Evolutionary conservation across 2,113 vertebrate genomes (phyloP).

Genomic region (Gallinago undulata): DNA sequence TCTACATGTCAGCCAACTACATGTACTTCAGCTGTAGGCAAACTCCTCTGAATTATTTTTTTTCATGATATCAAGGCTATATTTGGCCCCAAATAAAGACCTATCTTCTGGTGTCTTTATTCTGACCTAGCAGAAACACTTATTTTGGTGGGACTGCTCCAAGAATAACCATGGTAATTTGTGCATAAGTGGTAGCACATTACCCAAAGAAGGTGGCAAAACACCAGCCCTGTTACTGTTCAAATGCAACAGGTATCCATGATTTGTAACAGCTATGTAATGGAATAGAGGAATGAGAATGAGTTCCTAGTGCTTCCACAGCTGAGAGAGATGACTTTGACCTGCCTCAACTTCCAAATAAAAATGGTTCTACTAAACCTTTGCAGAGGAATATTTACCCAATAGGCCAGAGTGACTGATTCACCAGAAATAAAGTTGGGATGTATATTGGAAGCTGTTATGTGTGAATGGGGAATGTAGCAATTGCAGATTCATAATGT

Average conservation of each 20-base stretch:
- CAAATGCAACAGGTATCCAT: not conserved
- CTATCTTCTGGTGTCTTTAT: not conserved
- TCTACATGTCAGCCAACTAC: not conserved
- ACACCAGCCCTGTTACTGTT: not conserved
- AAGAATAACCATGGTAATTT: not conserved
- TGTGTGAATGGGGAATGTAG: not conserved
- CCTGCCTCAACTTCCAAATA: not conserved
- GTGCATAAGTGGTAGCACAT: not conserved
- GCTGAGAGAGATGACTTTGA: not conserved
- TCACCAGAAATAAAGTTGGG: not conserved
- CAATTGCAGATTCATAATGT: conserved; percentile 25
- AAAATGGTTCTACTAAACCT: not conserved
- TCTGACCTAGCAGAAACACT: not conserved
- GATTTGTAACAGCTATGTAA: not conserved
- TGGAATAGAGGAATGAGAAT: not conserved
- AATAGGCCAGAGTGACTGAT: not conserved
- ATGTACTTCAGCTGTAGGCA: not conserved
- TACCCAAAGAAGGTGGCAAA: not conserved
- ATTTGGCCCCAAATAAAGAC: not conserved
- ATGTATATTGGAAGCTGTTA: not conserved
- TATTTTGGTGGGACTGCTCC: not conserved
- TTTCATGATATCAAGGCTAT: not conserved
- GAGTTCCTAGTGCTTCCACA: not conserved
- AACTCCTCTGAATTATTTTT: not conserved
- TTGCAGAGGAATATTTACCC: not conserved